Evolutionary conservation across 2,797 vertebrate species (phyloP).

Genomic region (Microhierax caerulescens): DNA sequence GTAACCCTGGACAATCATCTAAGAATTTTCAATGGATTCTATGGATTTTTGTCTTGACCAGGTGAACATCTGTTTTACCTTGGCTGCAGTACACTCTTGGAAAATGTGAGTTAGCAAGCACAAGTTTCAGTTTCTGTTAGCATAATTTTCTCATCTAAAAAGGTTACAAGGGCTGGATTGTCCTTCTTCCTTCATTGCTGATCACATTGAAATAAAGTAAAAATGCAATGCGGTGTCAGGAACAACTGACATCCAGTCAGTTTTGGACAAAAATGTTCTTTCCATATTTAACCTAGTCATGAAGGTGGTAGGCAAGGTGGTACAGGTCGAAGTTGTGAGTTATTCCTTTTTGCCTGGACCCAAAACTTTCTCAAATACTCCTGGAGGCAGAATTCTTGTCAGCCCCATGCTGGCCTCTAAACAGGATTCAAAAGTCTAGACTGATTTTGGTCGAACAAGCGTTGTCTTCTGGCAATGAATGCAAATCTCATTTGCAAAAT

Average conservation of each 20-base stretch:
- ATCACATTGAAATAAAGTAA: neutral
- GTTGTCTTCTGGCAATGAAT: neutral
- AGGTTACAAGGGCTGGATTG: neutral
- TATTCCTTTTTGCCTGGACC: neutral
- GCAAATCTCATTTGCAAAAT: too few relatives aligned
- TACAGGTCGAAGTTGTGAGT: neutral
- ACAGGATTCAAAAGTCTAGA: neutral
- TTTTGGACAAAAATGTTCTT: neutral
- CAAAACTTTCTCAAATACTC: neutral
- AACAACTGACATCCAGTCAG: neutral
- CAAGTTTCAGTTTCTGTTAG: neutral
- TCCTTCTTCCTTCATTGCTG: neutral
- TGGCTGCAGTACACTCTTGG: neutral
- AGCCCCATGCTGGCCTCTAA: neutral
- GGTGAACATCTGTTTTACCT: neutral
- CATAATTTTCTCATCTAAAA: neutral
- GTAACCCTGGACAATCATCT: neutral
- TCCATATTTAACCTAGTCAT: neutral
- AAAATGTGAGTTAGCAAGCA: neutral
- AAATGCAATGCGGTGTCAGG: neutral
- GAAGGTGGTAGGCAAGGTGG: neutral
- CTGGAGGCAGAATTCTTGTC: neutral
- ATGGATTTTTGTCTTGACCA: neutral
- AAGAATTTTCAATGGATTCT: neutral
- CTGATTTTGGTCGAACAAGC: neutral